phyloP scores from a whole-genome alignment of 2,113 vertebrate genomes.

The Mesitornis unicolor region DNA sequence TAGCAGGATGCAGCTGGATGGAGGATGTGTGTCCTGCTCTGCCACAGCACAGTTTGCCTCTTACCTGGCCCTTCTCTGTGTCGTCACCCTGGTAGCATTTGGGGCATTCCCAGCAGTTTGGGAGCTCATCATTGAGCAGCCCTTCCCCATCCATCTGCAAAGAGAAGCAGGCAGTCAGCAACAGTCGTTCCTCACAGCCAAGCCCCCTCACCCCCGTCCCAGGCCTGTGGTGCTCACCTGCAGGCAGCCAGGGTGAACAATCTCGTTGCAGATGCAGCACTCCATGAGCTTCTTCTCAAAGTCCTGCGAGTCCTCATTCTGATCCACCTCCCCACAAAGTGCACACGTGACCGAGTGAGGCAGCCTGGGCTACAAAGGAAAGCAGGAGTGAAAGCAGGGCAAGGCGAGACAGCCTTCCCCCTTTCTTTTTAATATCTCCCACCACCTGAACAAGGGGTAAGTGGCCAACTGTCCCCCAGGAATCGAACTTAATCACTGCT shows the following conservation, averaged over 20 bases:
- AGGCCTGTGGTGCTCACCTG: constrained; percentile 70
- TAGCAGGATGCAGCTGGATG: background rate
- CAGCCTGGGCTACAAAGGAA: constrained; percentile 85
- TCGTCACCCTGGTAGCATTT: constrained; percentile 89
- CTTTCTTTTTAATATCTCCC: background rate
- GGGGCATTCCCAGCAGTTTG: constrained; percentile 97
- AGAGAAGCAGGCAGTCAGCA: background rate
- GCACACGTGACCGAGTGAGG: constrained; percentile 92
- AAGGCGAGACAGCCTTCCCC: background rate
- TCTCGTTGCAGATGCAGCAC: constrained; percentile 93
- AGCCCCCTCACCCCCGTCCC: background rate
- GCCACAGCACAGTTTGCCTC: background rate
- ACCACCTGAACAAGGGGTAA: accelerated
- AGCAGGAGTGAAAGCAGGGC: constrained; percentile 33
- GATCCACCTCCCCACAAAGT: constrained; percentile 91
- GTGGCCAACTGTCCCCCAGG: background rate
- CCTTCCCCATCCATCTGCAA: constrained; percentile 89
- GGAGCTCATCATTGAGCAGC: constrained; percentile 90
- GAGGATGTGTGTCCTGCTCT: background rate
- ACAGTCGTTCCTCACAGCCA: background rate
- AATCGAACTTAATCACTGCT: background rate
- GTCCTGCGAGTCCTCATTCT: constrained; percentile 84
- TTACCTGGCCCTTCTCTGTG: constrained; percentile 78
- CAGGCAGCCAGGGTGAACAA: constrained; percentile 91
- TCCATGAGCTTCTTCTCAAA: constrained; percentile 94